Percentiles rank a stretch among this genome's conserved stretches.
These are phyloP conservation scores for Callipepla californica DNA, from an alignment of 2,113 vertebrate genomes.

Conservation along the genomic window DNA sequence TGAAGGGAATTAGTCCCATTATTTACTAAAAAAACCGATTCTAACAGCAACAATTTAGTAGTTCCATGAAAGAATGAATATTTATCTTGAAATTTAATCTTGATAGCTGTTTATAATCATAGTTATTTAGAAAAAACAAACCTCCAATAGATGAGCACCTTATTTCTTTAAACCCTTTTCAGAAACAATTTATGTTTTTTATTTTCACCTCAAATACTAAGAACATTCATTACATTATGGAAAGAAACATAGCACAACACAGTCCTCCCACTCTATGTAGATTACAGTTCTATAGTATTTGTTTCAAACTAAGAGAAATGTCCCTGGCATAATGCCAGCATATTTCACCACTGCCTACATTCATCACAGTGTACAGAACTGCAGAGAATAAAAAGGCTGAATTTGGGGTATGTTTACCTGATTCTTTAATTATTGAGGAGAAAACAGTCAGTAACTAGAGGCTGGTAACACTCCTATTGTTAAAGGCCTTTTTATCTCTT, in stretches of 20 bases:
- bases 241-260: conserved; percentile 58
- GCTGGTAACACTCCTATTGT: conserved; percentile 70
- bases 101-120: background rate
- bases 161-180: background rate
- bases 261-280: conserved; percentile 51
- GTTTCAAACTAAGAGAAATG: conserved; percentile 56
- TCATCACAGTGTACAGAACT: conserved; percentile 14
- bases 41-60: background rate
- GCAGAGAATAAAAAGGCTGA: conserved; percentile 64
- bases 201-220: conserved; percentile 45
- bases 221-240: conserved; percentile 5
- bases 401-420: conserved; percentile 41
- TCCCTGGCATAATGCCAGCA: conserved; percentile 31
- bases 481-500: conserved; percentile 38
- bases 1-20: background rate
- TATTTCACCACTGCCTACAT: conserved; percentile 22
- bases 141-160: background rate
- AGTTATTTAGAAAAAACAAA: conserved; percentile 19
- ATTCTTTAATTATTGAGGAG: conserved; percentile 77
- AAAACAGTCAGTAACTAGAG: conserved; percentile 69
- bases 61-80: background rate
- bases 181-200: background rate
- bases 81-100: background rate
- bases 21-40: background rate
- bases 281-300: conserved; percentile 35